Evolutionary conservation across 1,140 invertebrate species (phyloP).

Genomic region (Drosophila melanogaster): Release_6_plus_ISO1_MT NC_004354.4:1476001-1476500

Average conservation of each 20-base stretch:
- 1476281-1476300: not conserved
- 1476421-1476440: not conserved
- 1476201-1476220: conserved; percentile 13
- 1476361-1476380: not conserved
- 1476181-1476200: not conserved
- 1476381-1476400: conserved; percentile 23
- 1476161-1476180: conserved; percentile 13
- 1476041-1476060: conserved; percentile 16
- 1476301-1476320: conserved; percentile 23
- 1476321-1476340: conserved; percentile 32
- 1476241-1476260: conserved; percentile 11
- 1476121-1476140: not conserved
- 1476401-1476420: not conserved
- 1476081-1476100: not conserved
- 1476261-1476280: conserved; percentile 37
- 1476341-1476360: conserved; percentile 18
- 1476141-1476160: conserved; percentile 21
- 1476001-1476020: not conserved
- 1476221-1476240: conserved; percentile 3
- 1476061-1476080: conserved; percentile 2
- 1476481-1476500: not conserved
- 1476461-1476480: conserved; percentile 7
- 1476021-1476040: not conserved
- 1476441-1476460: conserved; percentile 27
- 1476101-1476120: not conserved